A percentile compares a stretch with the other conserved stretches of the same genome.
Conservation (phyloP, 2,113 vertebrate genomes). For the Cichladusa arquata region DNA sequence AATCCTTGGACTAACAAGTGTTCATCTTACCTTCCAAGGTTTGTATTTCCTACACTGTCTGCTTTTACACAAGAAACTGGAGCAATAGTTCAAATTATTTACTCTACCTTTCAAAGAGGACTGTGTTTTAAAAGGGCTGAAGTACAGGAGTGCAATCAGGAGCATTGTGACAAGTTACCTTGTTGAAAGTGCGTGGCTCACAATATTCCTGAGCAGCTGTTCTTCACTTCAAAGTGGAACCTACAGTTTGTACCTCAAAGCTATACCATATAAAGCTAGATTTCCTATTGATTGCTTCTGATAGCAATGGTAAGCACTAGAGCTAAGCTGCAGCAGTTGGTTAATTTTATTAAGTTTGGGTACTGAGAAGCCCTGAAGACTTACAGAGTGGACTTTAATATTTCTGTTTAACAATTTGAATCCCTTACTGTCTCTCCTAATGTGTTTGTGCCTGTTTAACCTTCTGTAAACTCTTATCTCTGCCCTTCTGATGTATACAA, state of each 20-base stretch:
- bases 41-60: background rate
- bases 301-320: background rate
- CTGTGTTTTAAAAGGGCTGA: background rate
- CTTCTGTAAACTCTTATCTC: constrained; percentile 46
- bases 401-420: constrained; percentile 57
- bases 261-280: background rate
- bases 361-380: constrained; percentile 37
- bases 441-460: constrained; percentile 48
- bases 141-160: background rate
- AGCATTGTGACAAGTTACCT: background rate
- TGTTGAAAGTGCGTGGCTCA: background rate
- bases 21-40: background rate
- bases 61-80: background rate
- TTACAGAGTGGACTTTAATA: constrained; percentile 41
- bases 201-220: background rate
- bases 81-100: background rate
- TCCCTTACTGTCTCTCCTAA: constrained; percentile 45
- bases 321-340: constrained; percentile 22
- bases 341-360: constrained; percentile 51
- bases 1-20: background rate
- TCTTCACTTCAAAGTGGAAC: background rate
- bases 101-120: background rate
- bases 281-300: constrained; percentile 28
- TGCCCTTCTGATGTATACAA: constrained; percentile 22
- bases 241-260: constrained; percentile 2